Evolutionary conservation across 2,797 vertebrate species (phyloP).

Genomic region (Prunella strophiata): DNA sequence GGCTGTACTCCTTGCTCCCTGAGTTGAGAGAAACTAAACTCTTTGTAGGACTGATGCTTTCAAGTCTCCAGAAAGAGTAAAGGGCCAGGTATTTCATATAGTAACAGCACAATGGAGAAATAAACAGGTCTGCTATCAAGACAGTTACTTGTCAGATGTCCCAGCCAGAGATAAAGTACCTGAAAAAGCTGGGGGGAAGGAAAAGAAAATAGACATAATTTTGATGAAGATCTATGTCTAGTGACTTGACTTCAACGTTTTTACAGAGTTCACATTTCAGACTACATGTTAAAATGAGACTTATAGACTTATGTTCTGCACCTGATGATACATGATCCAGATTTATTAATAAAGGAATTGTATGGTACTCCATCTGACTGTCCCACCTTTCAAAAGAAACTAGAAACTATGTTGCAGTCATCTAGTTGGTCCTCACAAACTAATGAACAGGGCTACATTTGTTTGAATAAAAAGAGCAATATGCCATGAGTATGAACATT

Average conservation of each 20-base stretch:
- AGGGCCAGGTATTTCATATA: neutral
- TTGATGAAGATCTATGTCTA: constrained; percentile 32
- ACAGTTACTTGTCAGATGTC: constrained; percentile 40
- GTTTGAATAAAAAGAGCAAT: neutral
- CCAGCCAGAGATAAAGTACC: neutral
- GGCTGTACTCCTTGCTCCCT: constrained; percentile 20
- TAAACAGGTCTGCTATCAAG: neutral
- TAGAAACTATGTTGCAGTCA: neutral
- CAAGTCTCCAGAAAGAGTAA: constrained; percentile 28
- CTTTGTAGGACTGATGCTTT: constrained; percentile 29
- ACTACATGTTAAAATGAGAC: constrained; percentile 16
- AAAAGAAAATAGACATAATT: constrained; percentile 4
- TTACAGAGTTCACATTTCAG: neutral
- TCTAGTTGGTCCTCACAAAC: neutral
- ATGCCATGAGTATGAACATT: neutral
- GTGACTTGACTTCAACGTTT: constrained; percentile 10
- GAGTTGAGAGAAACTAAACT: constrained; percentile 27
- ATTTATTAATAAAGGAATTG: neutral
- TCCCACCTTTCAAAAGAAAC: neutral
- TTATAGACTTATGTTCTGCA: neutral
- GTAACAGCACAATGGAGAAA: constrained; percentile 11
- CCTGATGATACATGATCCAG: neutral
- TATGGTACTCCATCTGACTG: neutral
- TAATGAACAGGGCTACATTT: neutral
- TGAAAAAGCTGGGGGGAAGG: neutral